Conservation (phyloP, 2,888 invertebrate genomes). For the Physocephala rufipes region DNA sequence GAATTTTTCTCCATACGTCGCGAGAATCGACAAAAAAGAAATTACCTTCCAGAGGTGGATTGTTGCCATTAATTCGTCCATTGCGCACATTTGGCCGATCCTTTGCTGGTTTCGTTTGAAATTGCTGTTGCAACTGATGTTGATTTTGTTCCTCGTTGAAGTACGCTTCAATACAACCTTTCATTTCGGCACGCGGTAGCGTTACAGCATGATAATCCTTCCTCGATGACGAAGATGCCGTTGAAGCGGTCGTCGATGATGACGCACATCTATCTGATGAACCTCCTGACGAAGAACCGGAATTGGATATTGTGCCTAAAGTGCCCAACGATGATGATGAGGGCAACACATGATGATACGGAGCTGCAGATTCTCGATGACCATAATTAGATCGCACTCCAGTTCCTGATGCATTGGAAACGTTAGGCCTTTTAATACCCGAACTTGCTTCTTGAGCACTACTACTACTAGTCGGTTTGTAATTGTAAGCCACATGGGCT, state of each 20-base stretch:
- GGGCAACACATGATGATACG: conserved; percentile 48
- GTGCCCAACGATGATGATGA: conserved; percentile 36
- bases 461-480: conserved; percentile 50
- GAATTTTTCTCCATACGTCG: too few relatives aligned
- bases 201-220: conserved; percentile 64
- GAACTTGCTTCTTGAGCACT: conserved; percentile 7
- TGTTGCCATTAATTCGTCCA: conserved; percentile 60
- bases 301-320: conserved; percentile 3
- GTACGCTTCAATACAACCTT: conserved; percentile 77
- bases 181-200: conserved; percentile 76
- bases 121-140: conserved; percentile 51
- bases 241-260: background rate
- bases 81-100: conserved; percentile 51
- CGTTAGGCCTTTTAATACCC: conserved; percentile 38
- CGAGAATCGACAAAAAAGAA: conserved; percentile 19
- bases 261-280: conserved; percentile 28
- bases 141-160: conserved; percentile 74
- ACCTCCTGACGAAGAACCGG: conserved; percentile 8
- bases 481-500: conserved; percentile 64
- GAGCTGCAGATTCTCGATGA: conserved; percentile 39
- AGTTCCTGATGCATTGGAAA: too few relatives aligned
- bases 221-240: conserved; percentile 40
- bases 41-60: conserved; percentile 65
- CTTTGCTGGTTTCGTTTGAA: conserved; percentile 53
- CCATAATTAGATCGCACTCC: conserved; percentile 38